A percentile compares a stretch with the other conserved stretches of the same genome.
phyloP scores from a whole-genome alignment of 2,113 vertebrate genomes.

The Microtus pennsylvanicus region DNA sequence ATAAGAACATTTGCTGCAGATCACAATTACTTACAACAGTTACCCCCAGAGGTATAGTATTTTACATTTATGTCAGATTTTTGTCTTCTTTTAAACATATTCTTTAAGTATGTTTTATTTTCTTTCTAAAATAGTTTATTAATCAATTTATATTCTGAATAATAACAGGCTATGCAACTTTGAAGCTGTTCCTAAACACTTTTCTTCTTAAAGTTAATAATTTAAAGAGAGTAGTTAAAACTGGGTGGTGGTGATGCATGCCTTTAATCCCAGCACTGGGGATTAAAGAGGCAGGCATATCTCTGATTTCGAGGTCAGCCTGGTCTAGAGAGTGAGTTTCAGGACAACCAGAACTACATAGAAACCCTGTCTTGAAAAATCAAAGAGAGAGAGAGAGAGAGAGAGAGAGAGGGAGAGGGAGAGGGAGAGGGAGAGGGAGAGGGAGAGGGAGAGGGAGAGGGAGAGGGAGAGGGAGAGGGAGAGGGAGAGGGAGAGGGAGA shows the following conservation, averaged over 20 bases:
- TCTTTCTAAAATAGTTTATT: constrained; percentile 53
- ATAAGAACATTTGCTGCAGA: constrained; percentile 97
- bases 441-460: background rate
- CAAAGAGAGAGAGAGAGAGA: fast-evolving
- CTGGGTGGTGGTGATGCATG: background rate
- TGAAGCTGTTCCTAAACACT: constrained; percentile 22
- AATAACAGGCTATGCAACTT: constrained; percentile 23
- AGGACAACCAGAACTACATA: background rate
- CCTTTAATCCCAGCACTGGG: background rate
- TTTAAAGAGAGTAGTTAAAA: background rate
- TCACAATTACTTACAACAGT: constrained; percentile 95
- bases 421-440: too few species aligned
- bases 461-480: too few species aligned
- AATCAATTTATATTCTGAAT: constrained; percentile 14
- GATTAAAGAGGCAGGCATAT: background rate
- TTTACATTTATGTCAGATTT: constrained; percentile 52
- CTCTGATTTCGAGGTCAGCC: background rate
- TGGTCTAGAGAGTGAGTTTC: background rate
- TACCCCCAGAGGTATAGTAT: constrained; percentile 93
- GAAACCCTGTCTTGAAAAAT: background rate
- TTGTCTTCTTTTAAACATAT: constrained; percentile 26
- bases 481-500: too few species aligned
- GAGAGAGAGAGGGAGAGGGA: too few species aligned
- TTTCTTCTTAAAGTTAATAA: constrained; percentile 8
- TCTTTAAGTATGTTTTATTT: background rate